Base-by-base conservation (phyloP, 2,797 vertebrate genomes). In the Macropus fuliginosus region DNA sequence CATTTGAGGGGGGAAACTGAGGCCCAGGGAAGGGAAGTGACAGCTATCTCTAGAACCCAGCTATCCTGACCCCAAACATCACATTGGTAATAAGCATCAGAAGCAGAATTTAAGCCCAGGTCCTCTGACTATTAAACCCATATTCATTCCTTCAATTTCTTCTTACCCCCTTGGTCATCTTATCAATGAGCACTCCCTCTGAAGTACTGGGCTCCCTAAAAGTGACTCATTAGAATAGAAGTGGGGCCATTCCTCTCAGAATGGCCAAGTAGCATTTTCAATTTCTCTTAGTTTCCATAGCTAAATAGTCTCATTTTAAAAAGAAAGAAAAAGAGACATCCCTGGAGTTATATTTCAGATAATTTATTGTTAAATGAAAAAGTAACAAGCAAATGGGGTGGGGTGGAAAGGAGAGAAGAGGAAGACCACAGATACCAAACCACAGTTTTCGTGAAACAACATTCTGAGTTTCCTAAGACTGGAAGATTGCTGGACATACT, bases 311-410 rank as follows among this genome's bases (percentile, higher is more conserved):
- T 46, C 89, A 54, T 93, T 97, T 96, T 89, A 81, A 94, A 97
- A 57, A 13, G 56, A 31, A 59, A 59, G 31, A 66, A 52, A 95
- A 95, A 97, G 87, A 98, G 56, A n/a, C 94, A 95, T 91, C 56
- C 92, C 56, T 55, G 27, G 1, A 5, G 27, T 27, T 94, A 94
- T 92, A 52, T 96, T 98, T 98, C 96, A 96, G 96, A 98, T 98
- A 97, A 98, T 99, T 99, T 99, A 99, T 99, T 99, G 96, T 98
- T 96, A 98, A 97, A 97, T 97, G 96, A 93, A 93, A 95, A 98
- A 98, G 46, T 97, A 96, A 96, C 93, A 97, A 98, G 98, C 96
- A 97, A 98, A 98, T 1, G 90, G 92, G 89, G 92, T 95, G 93
- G 54, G 66, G 95, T 87, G 59, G 31, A 81, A 46, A 81, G 40